Evolutionary conservation across 2,888 invertebrate genomes (phyloP), one percentile per base, ranked within the genome.

Genomic region (Leucania comma): DNA sequence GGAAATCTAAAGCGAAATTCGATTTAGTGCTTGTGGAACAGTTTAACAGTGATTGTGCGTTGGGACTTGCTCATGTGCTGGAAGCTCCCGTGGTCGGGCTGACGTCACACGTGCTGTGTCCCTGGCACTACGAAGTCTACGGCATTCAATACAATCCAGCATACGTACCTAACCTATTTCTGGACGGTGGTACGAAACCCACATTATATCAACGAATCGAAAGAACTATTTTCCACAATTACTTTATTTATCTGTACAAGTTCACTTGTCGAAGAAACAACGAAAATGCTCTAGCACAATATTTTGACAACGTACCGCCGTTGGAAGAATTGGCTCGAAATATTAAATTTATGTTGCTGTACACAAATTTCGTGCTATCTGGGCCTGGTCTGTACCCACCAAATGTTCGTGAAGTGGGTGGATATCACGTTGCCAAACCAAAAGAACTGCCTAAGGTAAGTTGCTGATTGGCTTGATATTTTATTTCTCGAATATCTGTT

Each of bases 101-200:
- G 2, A 96, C 96, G 35, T 96, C 96, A 0, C 96, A 96, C 63
- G 90, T 93, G 0, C 83, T 96, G 12, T 95, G 97, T 93, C 96
- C 97, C 0, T 97, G 96, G 96, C 95, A 95, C 53, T 96, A 94
- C 76, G 93, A 94, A 72, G 92, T 96, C 50, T 93, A 97, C 53
- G 97, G 97, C 4, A 90, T 97, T 68, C 96, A 96, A 0, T 96
- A 96, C 79, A 96, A 96, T 73, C 97, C 97, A 0, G 95, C 97
- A 0, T 96, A 95, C 80, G 93, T 97, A 17, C 93, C 97, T n/a
- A 94, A 93, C 38, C 93, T 96, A 83, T 96, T 96, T 77, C 86
- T 96, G n/a, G 95, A 95, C 6, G 96, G 94, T 64, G 93, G 93
- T 0, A 93, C 94, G 0, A 93, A 94, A 24, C 94, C 97, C 68